These are phyloP conservation scores for Agrotis clavis DNA, from an alignment of 2,888 invertebrate genomes.

Conservation along the genomic window DNA sequence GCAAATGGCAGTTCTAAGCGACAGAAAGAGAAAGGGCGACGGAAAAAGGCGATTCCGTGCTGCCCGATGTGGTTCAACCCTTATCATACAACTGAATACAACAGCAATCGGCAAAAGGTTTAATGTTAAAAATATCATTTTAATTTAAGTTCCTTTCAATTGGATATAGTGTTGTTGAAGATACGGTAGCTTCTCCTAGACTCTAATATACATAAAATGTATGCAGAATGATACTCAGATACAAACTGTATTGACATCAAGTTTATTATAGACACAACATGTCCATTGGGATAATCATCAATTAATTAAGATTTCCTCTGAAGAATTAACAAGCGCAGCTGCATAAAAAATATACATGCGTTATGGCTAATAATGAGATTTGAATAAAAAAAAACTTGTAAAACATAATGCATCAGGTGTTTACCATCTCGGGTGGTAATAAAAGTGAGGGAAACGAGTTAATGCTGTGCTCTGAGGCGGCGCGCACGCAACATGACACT, in stretches of 20 bases:
- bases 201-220: not conserved
- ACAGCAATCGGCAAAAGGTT: not conserved
- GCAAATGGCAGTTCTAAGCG: too few species aligned
- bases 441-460: slow-evolving; percentile 50
- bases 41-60: too few species aligned
- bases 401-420: slow-evolving; percentile 33
- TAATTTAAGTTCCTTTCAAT: not conserved
- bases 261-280: slow-evolving; percentile 1
- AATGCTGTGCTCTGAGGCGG: slow-evolving; percentile 36
- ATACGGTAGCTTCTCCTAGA: not conserved
- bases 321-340: slow-evolving; percentile 27
- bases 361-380: slow-evolving; percentile 17
- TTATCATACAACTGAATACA: too few species aligned
- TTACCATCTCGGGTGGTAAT: slow-evolving; percentile 16
- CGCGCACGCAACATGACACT: slow-evolving; percentile 47
- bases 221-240: not conserved
- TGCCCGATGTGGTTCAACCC: too few species aligned
- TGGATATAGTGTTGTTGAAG: not conserved
- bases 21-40: too few species aligned
- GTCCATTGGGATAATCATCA: slow-evolving; percentile 18
- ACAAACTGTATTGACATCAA: slow-evolving; percentile 10
- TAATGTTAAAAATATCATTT: not conserved
- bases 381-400: slow-evolving; percentile 20
- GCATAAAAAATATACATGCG: slow-evolving; percentile 14
- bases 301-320: slow-evolving; percentile 33